Conservation (phyloP, 2,113 vertebrate species). For the Rhinogobius similis region DNA sequence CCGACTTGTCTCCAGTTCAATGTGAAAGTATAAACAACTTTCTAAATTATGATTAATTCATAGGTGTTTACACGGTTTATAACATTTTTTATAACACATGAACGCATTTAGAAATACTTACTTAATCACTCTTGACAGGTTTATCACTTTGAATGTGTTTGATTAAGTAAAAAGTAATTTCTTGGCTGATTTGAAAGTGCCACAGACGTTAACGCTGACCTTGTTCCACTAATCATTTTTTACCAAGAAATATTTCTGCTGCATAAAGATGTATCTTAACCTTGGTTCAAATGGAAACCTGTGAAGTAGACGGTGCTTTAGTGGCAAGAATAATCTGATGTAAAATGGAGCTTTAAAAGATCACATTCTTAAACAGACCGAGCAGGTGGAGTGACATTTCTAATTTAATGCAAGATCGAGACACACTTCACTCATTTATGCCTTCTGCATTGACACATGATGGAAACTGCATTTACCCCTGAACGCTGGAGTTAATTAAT, state of each 20-base stretch:
- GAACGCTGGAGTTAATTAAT: neutral
- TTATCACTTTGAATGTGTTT: neutral
- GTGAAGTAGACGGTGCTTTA: neutral
- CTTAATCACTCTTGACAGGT: neutral
- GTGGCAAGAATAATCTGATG: neutral
- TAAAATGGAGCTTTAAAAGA: neutral
- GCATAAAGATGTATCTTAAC: neutral
- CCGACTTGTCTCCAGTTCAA: no score
- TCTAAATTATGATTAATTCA: neutral
- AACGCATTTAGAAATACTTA: neutral
- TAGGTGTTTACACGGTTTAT: no score
- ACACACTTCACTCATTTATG: neutral
- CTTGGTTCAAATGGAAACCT: constrained; percentile 1
- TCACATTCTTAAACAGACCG: neutral
- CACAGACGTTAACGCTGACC: neutral
- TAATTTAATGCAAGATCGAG: neutral
- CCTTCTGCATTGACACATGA: neutral
- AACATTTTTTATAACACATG: neutral
- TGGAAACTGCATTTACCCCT: neutral
- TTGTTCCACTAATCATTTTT: neutral
- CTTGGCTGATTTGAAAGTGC: neutral
- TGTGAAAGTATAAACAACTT: neutral
- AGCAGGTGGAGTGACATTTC: neutral
- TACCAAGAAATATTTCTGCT: neutral
- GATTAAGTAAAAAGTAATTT: neutral